Conservation (phyloP, 1,140 invertebrate genomes). For the Drosophila sproati region DNA sequence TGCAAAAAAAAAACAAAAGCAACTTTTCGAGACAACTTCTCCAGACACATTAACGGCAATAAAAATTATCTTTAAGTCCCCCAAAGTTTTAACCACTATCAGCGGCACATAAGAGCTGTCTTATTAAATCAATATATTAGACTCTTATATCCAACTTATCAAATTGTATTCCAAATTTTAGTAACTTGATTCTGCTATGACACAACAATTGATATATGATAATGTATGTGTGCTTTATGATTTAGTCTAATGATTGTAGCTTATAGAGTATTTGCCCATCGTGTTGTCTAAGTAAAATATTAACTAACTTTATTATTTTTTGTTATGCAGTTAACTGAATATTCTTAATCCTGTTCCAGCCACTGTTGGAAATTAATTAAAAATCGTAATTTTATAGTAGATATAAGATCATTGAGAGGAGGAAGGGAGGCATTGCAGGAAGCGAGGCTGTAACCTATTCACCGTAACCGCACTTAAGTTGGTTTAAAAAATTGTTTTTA, state of each 20-base stretch:
- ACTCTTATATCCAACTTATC: neutral
- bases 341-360: slow-evolving; percentile 28
- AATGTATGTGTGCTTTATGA: no score
- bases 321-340: slow-evolving; percentile 20
- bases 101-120: no score
- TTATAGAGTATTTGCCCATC: neutral
- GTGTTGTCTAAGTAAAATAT: no score
- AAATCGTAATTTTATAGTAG: slow-evolving; percentile 72
- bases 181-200: no score
- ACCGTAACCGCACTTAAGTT: slow-evolving; percentile 67
- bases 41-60: slow-evolving; percentile 65
- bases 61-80: neutral
- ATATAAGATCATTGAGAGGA: slow-evolving; percentile 16
- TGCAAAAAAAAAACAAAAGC: slow-evolving; percentile 54
- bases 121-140: neutral
- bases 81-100: no score
- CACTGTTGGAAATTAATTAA: slow-evolving; percentile 78
- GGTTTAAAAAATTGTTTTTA: slow-evolving; percentile 67
- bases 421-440: neutral
- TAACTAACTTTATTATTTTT: neutral
- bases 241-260: neutral
- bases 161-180: neutral
- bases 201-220: no score
- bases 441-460: slow-evolving; percentile 14
- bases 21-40: slow-evolving; percentile 66